Base-by-base conservation (phyloP, 2,113 vertebrate genomes). In the Oostethus manadensis region DNA sequence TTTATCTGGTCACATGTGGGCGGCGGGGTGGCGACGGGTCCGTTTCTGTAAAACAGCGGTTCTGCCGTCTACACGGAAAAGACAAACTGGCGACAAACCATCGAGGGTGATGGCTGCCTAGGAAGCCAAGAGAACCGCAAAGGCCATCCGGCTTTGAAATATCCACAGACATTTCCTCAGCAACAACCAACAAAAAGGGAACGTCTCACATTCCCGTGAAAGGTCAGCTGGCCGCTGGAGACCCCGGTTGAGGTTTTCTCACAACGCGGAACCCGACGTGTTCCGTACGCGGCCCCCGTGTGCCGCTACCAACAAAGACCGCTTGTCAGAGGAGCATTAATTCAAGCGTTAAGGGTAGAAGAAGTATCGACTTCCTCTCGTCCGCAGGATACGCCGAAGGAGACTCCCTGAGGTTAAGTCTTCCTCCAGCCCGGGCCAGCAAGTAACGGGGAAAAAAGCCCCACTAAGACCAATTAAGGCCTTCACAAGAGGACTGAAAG, bases 381-480 rank as follows among this genome's bases (percentile, higher is more conserved):
- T 74, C 86, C 78, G 80, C 80, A 86, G 74, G 85, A 87, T 86
- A 86, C 81, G 61, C 57, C 78, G 86, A 87, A 88, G 62, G 81
- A 67, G 62, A 66, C 84, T 91, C 83, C 68, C 77, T 56, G 80
- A 79, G 92, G 92, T 92, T 88, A 89, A 62, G 76, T 86, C 84
- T 91, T 80, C 82, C 80, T 86, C 91, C 88, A 70, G 89, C 87
- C 91, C 90, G 87, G 89, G 88, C 91, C 91, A 89, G 80, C 88
- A 84, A 84, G 77, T 92, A 92, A 93, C 90, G 86, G 91, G 80
- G 89, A 91, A 92, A 93, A 85, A 93, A 93, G 90, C 92, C 92
- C 93, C 93, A 91, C 92, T 91, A 97, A 96, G 94, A 94, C 95
- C 96, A 98, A 98, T 98, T 96, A 98, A 94, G 91, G 93, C 90